Evolutionary conservation across 2,113 vertebrate species (phyloP), one percentile per base, ranked within the genome.

Genomic region (Scartelaos histophorus): DNA sequence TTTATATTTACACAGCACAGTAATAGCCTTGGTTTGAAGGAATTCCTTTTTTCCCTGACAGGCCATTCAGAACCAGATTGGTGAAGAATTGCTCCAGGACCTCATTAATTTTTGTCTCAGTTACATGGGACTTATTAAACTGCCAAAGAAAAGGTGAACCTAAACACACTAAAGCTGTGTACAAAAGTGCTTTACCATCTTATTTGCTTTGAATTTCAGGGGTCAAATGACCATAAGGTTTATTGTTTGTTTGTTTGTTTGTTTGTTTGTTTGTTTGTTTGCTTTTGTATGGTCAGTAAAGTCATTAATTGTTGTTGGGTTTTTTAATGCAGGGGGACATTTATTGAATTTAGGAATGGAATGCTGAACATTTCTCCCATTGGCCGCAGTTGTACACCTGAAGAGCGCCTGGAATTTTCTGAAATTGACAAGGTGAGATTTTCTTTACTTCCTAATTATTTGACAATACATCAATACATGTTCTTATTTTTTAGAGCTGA

Each of bases 31-130:
- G 16, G 13, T 17, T 25, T 29, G 58, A 25, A 61, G 5, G 51
- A 19, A 35, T 17, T 66, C 54, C 0, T 9, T 2, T 13, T 64
- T 68, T 0, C 46, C 22, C 10, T 3, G 2, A 29, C 76, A 99
- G 98, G 95, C 97, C 58, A 98, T 99, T 85, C 98, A 99, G 89
- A 96, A 95, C 89, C 96, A 97, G 38, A 65, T 99, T 0, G 98
- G 98, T 0, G 98, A 99, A 76, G 97, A 99, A 77, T 91, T 99
- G 62, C 94, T 99, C 56, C 98, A 99, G 91, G 98, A 99, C 29
- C 90, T 99, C n/a, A 98, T 99, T 87, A 99, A 99, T 85, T 99
- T 98, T 92, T 99, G 97, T 74, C 95, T 99, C 81, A 94, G 91
- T 79, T 99, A 99, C 91, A 98, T 99, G 94, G 96, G 97, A 0